phyloP scores from a whole-genome alignment of 2,888 invertebrate species.

The Acanthosepion lycidas region DNA sequence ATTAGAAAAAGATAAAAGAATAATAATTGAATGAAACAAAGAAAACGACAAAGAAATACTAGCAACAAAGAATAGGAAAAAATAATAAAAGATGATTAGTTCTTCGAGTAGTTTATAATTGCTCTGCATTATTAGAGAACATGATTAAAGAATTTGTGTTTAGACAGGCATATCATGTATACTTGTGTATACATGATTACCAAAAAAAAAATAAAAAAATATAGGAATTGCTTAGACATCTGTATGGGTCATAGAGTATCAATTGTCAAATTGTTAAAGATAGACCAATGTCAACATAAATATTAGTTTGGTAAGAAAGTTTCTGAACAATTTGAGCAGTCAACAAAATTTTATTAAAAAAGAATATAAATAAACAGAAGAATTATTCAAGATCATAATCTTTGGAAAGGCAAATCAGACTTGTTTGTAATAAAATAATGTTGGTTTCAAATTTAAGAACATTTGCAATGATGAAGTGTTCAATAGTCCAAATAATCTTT shows the following conservation, averaged over 20 bases:
- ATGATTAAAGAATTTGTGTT: background rate
- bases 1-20: too few relatives aligned
- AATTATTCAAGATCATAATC: too few relatives aligned
- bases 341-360: too few relatives aligned
- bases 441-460: too few relatives aligned
- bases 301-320: too few relatives aligned
- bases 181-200: background rate
- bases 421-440: too few relatives aligned
- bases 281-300: background rate
- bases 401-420: too few relatives aligned
- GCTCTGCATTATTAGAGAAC: background rate
- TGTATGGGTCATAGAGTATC: background rate
- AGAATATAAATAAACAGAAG: too few relatives aligned
- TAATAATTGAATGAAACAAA: background rate
- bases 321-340: too few relatives aligned
- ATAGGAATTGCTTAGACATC: background rate
- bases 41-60: background rate
- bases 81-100: slow-evolving; percentile 33
- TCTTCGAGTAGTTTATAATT: background rate
- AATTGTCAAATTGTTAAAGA: background rate
- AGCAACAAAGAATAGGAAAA: background rate
- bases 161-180: background rate
- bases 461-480: too few relatives aligned
- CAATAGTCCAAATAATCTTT: too few relatives aligned
- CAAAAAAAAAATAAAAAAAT: background rate